Evolutionary conservation across 2,113 vertebrate genomes (phyloP).

Genomic region (Macroglossus sobrinus): DNA sequence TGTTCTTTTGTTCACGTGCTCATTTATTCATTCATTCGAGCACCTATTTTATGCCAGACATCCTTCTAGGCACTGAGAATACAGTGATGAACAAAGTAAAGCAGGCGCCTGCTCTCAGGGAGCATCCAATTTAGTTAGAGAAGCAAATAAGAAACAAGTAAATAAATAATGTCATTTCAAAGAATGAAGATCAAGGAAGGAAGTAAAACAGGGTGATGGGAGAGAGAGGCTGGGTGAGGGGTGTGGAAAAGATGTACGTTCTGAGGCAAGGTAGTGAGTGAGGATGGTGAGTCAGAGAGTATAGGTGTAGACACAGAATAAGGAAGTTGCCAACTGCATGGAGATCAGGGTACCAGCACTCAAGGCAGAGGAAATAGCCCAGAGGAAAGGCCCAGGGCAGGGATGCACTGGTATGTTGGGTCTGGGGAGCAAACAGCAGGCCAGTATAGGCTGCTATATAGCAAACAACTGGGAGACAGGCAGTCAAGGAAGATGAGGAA

Average conservation of each 20-base stretch:
- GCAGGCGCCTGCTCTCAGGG: neutral
- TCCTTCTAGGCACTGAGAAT: neutral
- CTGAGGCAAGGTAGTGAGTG: too few species aligned
- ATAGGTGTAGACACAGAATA: neutral
- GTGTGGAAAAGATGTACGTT: rapidly evolving
- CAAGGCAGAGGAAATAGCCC: neutral
- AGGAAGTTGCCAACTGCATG: rapidly evolving
- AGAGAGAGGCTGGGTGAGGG: neutral
- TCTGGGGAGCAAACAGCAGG: too few species aligned
- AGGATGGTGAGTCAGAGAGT: neutral
- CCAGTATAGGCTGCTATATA: neutral
- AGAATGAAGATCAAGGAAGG: neutral
- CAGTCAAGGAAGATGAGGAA: neutral
- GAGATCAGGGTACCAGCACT: neutral
- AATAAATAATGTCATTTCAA: neutral
- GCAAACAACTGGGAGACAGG: neutral
- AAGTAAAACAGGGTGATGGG: neutral
- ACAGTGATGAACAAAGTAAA: neutral
- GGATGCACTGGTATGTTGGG: too few species aligned
- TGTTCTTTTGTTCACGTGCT: neutral
- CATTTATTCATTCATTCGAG: neutral
- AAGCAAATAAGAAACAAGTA: neutral
- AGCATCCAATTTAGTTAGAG: neutral
- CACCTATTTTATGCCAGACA: neutral
- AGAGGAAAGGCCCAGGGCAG: neutral